These are phyloP conservation scores for Holocentrus rufus DNA, from an alignment of 2,797 vertebrate genomes.

Conservation along the genomic window DNA sequence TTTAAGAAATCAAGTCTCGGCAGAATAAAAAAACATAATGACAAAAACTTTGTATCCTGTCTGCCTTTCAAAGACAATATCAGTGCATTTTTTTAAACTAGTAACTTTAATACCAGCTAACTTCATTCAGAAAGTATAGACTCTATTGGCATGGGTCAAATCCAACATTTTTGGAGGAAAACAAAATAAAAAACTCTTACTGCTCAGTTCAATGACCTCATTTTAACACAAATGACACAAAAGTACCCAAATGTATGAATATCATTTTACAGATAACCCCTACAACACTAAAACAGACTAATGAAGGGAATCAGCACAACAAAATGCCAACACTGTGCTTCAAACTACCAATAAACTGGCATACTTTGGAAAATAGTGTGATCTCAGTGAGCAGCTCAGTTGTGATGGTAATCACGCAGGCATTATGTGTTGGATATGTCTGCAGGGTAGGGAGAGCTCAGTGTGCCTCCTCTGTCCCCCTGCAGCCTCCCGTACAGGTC, in stretches of 20 bases:
- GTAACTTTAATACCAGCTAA: slow-evolving; percentile 5
- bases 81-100: slow-evolving; percentile 24
- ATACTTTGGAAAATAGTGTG: neutral
- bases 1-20: slow-evolving; percentile 45
- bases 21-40: slow-evolving; percentile 17
- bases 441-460: slow-evolving; percentile 74
- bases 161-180: neutral
- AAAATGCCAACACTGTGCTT: neutral
- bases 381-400: slow-evolving; percentile 16
- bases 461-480: slow-evolving; percentile 66
- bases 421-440: slow-evolving; percentile 53
- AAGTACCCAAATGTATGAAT: slow-evolving; percentile 20
- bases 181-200: neutral
- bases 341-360: slow-evolving; percentile 6
- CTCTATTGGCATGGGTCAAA: slow-evolving; percentile 21
- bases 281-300: slow-evolving; percentile 20
- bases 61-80: slow-evolving; percentile 10
- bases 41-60: neutral
- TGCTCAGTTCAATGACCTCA: neutral
- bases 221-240: neutral
- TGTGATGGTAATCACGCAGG: slow-evolving; percentile 2
- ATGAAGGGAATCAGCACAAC: slow-evolving; percentile 31
- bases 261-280: slow-evolving; percentile 21
- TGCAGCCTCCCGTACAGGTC: slow-evolving; percentile 70
- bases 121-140: slow-evolving; percentile 5